These are phyloP conservation scores for Albula goreensis DNA, from an alignment of 2,113 vertebrate genomes.

Conservation along the genomic window DNA sequence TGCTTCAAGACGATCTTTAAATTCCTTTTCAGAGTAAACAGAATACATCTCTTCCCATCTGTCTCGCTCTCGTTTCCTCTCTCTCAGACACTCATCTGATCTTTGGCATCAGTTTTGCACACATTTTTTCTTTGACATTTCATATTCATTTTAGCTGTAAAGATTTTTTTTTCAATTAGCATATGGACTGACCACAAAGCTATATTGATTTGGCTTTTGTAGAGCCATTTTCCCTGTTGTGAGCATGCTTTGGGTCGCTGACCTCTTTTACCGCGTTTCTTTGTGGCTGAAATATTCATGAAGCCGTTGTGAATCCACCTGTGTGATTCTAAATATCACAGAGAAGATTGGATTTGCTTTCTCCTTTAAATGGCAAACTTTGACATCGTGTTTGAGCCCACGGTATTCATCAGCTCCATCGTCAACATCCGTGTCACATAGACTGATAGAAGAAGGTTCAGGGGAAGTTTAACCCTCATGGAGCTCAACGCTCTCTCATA, in stretches of 20 bases:
- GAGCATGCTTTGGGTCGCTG: conserved; percentile 55
- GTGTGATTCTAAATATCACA: conserved; percentile 38
- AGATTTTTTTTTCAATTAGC: conserved; percentile 57
- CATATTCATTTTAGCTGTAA: conserved; percentile 60
- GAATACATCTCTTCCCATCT: not conserved
- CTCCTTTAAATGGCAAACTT: not conserved
- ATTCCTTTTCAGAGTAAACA: not conserved
- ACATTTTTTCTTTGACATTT: conserved; percentile 49
- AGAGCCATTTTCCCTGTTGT: conserved; percentile 41
- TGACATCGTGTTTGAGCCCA: not conserved
- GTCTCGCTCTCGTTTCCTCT: not conserved
- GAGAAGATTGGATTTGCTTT: conserved; percentile 42
- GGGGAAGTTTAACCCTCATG: not conserved
- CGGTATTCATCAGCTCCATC: not conserved
- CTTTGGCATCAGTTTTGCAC: conserved; percentile 11
- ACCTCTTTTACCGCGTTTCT: conserved; percentile 40
- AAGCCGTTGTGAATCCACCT: not conserved
- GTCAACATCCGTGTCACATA: not conserved
- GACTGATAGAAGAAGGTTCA: not conserved
- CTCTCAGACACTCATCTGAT: not conserved
- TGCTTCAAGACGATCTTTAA: not conserved
- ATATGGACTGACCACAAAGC: conserved; percentile 54
- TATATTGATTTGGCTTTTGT: conserved; percentile 63
- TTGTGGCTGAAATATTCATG: conserved; percentile 33
- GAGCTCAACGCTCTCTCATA: too few relatives aligned